A percentile compares a stretch with the other conserved stretches of the same genome.
These are phyloP conservation scores for Synaphobranchus kaupii DNA, from an alignment of 2,797 vertebrate genomes.

Conservation along the genomic window DNA sequence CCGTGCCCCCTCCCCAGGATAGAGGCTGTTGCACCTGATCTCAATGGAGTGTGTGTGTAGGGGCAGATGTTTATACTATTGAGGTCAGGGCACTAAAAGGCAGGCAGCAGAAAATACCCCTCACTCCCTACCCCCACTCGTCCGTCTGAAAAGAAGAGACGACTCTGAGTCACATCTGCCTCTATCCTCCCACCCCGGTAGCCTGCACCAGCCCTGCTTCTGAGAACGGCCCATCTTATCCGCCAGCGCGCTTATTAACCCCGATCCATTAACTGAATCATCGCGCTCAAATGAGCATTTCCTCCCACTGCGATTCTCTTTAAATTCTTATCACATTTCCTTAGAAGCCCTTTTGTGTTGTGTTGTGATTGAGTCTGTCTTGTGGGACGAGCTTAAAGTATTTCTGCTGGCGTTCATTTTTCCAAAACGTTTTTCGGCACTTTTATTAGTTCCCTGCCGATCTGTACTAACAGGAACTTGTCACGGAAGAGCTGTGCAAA, in stretches of 20 bases:
- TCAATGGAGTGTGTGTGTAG: background rate
- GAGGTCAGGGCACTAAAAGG: background rate
- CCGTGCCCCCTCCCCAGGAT: background rate
- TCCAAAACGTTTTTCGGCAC: too few species aligned
- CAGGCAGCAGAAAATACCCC: background rate
- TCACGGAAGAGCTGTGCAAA: background rate
- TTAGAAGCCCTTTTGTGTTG: background rate
- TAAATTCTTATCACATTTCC: background rate
- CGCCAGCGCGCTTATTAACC: background rate
- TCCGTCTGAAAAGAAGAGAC: background rate
- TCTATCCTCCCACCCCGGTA: background rate
- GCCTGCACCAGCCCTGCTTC: background rate
- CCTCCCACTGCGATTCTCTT: background rate
- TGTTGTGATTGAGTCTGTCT: constrained; percentile 4
- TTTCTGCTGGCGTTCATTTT: background rate
- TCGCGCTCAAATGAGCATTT: background rate
- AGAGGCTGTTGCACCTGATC: background rate
- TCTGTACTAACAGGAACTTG: background rate
- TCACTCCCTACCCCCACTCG: background rate
- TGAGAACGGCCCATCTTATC: background rate
- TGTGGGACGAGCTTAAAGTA: background rate
- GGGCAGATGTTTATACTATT: background rate
- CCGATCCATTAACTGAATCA: background rate
- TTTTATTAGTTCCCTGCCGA: background rate
- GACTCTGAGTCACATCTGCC: background rate